These are phyloP conservation scores for Leuctra nigra DNA, from an alignment of 2,888 invertebrate genomes.

Conservation along the genomic window DNA sequence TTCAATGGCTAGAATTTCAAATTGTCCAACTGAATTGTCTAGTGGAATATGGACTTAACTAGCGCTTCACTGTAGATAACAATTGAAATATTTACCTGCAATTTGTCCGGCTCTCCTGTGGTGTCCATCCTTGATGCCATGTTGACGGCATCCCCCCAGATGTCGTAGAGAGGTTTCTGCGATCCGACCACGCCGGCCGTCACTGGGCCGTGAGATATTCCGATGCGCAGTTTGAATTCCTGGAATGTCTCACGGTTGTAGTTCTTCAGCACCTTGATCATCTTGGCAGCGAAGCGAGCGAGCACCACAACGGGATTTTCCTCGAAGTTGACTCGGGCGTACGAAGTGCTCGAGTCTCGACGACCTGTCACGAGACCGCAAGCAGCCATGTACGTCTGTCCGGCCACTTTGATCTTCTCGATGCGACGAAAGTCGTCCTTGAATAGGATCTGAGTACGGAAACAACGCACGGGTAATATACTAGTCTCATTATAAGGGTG, in stretches of 20 bases:
- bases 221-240: constrained; percentile 69
- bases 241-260: constrained; percentile 52
- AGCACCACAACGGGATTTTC: constrained; percentile 49
- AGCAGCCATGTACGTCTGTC: constrained; percentile 96
- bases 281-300: constrained; percentile 64
- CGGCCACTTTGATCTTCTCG: constrained; percentile 95
- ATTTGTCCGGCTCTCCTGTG: constrained; percentile 71
- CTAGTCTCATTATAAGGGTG: too few relatives aligned
- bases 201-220: constrained; percentile 84
- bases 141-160: constrained; percentile 96
- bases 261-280: constrained; percentile 57
- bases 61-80: too few relatives aligned
- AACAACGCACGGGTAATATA: too few relatives aligned
- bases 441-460: constrained; percentile 61
- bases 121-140: constrained; percentile 96
- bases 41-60: too few relatives aligned
- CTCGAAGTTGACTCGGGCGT: not conserved
- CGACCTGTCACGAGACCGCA: constrained; percentile 77
- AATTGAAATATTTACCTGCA: constrained; percentile 50
- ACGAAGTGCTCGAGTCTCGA: constrained; percentile 46
- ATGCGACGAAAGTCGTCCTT: constrained; percentile 57
- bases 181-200: constrained; percentile 94
- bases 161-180: constrained; percentile 89
- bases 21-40: too few relatives aligned
- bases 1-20: too few relatives aligned